Evolutionary conservation across 2,888 invertebrate species (phyloP).

Genomic region (Agrilus mali): DNA sequence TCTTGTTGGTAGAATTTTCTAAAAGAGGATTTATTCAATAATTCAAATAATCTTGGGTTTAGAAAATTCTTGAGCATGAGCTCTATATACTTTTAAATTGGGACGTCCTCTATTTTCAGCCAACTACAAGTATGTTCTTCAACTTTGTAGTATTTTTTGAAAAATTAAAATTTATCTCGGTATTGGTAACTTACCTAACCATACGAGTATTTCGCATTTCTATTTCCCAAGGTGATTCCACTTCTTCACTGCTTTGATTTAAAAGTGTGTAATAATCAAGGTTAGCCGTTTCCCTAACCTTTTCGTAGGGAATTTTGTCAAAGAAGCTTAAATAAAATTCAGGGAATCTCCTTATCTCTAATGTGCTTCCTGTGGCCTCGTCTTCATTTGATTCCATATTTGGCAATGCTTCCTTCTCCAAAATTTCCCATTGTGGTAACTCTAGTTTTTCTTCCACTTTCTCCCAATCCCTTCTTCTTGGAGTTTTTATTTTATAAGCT

Average conservation of each 20-base stretch:
- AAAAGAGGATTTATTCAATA: not conserved
- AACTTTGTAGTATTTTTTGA: no score
- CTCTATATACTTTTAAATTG: no score
- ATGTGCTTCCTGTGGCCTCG: constrained; percentile 8
- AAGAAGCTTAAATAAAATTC: no score
- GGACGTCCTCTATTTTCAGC: no score
- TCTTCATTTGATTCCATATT: not conserved
- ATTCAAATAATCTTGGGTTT: not conserved
- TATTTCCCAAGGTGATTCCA: constrained; percentile 39
- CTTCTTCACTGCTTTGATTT: constrained; percentile 26
- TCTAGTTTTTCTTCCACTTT: no score
- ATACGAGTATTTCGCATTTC: constrained; percentile 43
- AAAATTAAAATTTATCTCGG: no score
- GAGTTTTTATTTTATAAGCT: not conserved
- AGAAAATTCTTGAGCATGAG: no score
- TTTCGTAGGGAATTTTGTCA: not conserved
- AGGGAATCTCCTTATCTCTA: constrained; percentile 1
- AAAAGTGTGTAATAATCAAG: constrained; percentile 16
- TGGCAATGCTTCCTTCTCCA: constrained; percentile 19
- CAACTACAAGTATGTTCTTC: no score
- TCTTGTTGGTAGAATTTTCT: constrained; percentile 55
- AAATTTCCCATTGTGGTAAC: constrained; percentile 5
- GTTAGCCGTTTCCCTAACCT: not conserved
- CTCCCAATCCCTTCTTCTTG: no score
- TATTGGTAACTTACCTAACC: constrained; percentile 37